These are phyloP conservation scores for Megaceryle maxima DNA, from an alignment of 2,113 vertebrate species.

Conservation along the genomic window DNA sequence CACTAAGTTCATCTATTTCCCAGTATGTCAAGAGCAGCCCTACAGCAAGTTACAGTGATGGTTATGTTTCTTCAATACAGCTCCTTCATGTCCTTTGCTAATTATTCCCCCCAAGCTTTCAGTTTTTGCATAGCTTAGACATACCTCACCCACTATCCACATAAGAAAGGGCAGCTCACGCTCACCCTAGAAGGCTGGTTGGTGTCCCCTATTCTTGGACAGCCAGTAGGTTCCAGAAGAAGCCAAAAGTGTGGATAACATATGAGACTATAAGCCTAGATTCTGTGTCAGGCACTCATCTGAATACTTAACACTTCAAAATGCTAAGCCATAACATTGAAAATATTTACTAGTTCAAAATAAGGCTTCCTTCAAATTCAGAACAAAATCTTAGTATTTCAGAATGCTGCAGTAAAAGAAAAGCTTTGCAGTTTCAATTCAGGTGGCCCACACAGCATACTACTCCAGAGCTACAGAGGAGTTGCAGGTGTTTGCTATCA, in stretches of 20 bases:
- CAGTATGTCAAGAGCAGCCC: background rate
- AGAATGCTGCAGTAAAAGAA: background rate
- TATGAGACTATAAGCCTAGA: background rate
- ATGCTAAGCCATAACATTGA: rapidly evolving
- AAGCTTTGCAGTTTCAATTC: background rate
- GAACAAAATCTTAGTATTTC: background rate
- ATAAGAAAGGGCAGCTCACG: background rate
- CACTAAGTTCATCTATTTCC: rapidly evolving
- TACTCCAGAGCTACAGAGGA: background rate
- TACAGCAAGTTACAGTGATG: rapidly evolving
- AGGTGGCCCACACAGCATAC: background rate
- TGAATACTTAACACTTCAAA: background rate
- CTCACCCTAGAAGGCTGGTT: background rate
- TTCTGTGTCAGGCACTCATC: background rate
- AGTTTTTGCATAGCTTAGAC: background rate
- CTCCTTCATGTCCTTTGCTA: background rate
- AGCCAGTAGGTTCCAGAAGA: background rate
- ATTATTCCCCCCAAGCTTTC: background rate
- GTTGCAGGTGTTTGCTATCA: rapidly evolving
- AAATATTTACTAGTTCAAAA: background rate
- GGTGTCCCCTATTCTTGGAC: background rate
- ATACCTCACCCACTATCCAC: too few relatives aligned
- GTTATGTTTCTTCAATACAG: background rate
- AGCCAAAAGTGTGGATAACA: background rate
- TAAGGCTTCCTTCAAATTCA: background rate